Evolutionary conservation across 2,888 invertebrate genomes (phyloP).

Genomic region (Mesorhabditis spiculigera): DNA sequence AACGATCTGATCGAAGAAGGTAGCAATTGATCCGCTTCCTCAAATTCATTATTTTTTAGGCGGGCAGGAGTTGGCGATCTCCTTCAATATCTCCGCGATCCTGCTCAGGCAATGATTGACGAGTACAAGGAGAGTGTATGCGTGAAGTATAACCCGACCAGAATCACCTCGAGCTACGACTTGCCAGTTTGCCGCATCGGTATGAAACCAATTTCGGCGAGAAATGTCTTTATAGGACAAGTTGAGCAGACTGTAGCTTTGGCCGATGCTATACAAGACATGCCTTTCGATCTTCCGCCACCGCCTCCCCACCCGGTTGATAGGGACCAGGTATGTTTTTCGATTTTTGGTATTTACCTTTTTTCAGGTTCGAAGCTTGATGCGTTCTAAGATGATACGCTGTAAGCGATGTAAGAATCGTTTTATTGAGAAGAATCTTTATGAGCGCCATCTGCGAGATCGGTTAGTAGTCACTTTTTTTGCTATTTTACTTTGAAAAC

Average conservation of each 20-base stretch:
- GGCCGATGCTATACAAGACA: not conserved
- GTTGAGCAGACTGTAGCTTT: not conserved
- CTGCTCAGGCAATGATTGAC: not conserved
- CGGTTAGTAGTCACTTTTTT: conserved; percentile 6
- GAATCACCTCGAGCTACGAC: not conserved
- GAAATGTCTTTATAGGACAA: no score
- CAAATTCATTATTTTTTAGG: not conserved
- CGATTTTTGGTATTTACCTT: conserved; percentile 44
- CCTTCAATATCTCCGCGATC: not conserved
- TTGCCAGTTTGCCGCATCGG: not conserved
- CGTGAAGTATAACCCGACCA: not conserved
- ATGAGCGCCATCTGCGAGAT: conserved; percentile 54
- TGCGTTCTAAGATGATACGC: conserved; percentile 11
- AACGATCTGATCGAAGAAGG: no score
- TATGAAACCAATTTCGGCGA: not conserved
- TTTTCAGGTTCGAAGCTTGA: not conserved
- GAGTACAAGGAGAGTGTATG: not conserved
- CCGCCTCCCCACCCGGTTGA: conserved; percentile 41
- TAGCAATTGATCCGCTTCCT: no score
- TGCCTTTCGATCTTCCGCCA: conserved; percentile 21
- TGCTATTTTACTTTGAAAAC: not conserved
- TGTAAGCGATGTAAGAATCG: conserved; percentile 56
- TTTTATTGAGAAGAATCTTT: conserved; percentile 53
- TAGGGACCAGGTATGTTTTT: conserved; percentile 44
- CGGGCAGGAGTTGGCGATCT: not conserved